Percentiles rank a stretch among this genome's conserved stretches.
Evolutionary conservation across 2,113 vertebrate genomes (phyloP).

Genomic region (Lepisosteus osseus): DNA sequence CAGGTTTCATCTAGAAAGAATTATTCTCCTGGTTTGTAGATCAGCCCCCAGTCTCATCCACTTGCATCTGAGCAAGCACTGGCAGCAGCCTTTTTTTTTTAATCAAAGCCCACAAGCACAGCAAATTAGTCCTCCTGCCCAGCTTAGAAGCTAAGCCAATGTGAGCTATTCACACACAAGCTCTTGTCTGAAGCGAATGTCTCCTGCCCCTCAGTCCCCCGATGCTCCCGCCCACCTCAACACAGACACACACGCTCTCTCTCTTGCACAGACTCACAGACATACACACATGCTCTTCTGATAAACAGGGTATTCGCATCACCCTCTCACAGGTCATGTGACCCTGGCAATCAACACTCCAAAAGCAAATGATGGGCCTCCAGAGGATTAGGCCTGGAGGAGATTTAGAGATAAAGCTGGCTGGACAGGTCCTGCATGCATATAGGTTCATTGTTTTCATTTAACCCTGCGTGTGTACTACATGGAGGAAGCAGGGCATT

Average conservation of each 20-base stretch:
- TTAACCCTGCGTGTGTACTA: conserved; percentile 6
- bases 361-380: conserved; percentile 36
- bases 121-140: conserved; percentile 72
- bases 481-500: too few relatives aligned
- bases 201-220: conserved; percentile 64
- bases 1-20: conserved; percentile 24
- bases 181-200: conserved; percentile 63
- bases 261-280: conserved; percentile 36
- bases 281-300: conserved; percentile 56
- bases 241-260: conserved; percentile 34
- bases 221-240: conserved; percentile 71
- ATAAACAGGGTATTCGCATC: conserved; percentile 59
- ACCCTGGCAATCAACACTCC: conserved; percentile 46
- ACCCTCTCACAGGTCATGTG: conserved; percentile 59
- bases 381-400: conserved; percentile 21
- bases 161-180: conserved; percentile 72
- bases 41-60: conserved; percentile 60
- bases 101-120: conserved; percentile 75
- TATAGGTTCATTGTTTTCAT: conserved; percentile 36
- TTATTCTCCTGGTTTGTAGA: conserved; percentile 40
- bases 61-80: conserved; percentile 66
- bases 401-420: conserved; percentile 15
- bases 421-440: conserved; percentile 3
- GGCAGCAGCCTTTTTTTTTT: conserved; percentile 81
- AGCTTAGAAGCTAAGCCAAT: conserved; percentile 75